These are phyloP conservation scores for Volucella bombylans DNA, from an alignment of 2,888 invertebrate species.

Conservation along the genomic window DNA sequence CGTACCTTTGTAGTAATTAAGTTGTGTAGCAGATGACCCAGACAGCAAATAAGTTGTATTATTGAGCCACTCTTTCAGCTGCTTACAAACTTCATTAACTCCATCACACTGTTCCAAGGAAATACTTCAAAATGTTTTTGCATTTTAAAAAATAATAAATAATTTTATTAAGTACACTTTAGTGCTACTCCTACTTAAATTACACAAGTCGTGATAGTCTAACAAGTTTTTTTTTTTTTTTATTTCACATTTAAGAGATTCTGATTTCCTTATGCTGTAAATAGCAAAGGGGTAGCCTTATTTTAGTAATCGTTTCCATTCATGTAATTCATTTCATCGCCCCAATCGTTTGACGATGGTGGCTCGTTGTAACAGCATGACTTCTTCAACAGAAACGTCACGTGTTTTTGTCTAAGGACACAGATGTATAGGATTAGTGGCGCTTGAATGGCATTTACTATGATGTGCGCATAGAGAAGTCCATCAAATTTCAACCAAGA, in stretches of 20 bases:
- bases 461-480: constrained; percentile 88
- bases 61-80: too few relatives aligned
- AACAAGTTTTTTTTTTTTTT: constrained; percentile 32
- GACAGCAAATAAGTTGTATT: too few relatives aligned
- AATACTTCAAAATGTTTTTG: constrained; percentile 1
- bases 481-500: constrained; percentile 90
- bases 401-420: constrained; percentile 89
- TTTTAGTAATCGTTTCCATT: constrained; percentile 84
- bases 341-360: constrained; percentile 91
- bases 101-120: background rate
- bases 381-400: constrained; percentile 89
- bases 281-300: background rate
- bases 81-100: too few relatives aligned
- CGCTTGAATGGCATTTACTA: constrained; percentile 90
- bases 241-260: constrained; percentile 53
- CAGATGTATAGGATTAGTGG: constrained; percentile 90
- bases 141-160: constrained; percentile 65
- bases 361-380: constrained; percentile 91
- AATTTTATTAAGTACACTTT: constrained; percentile 71
- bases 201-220: constrained; percentile 42
- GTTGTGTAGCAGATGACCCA: too few relatives aligned
- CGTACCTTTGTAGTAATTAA: too few relatives aligned
- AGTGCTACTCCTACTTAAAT: constrained; percentile 58
- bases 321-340: constrained; percentile 94
- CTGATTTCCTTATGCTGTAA: constrained; percentile 12